Conservation (phyloP, 1,140 invertebrate species). For the Bombus superbus region DNA sequence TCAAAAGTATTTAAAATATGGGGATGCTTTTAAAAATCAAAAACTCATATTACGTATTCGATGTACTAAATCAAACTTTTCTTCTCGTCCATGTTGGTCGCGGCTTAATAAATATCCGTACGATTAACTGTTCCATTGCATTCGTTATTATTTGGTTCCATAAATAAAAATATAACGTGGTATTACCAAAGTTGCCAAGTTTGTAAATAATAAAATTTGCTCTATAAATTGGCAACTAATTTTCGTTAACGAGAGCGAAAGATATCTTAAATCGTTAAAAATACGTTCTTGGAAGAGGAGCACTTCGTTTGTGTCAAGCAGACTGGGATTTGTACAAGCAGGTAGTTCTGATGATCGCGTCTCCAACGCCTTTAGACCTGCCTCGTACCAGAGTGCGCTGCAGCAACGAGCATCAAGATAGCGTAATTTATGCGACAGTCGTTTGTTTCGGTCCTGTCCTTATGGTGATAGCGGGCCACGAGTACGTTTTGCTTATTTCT, state of each 20-base stretch:
- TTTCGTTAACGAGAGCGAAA: neutral
- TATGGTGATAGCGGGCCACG: slow-evolving; percentile 49
- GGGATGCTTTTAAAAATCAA: too few relatives aligned
- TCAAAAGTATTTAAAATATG: too few relatives aligned
- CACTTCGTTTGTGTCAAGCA: slow-evolving; percentile 32
- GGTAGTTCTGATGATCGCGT: slow-evolving; percentile 51
- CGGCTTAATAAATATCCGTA: neutral
- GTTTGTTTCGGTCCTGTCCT: slow-evolving; percentile 65
- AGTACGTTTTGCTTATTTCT: slow-evolving; percentile 59
- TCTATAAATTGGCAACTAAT: neutral
- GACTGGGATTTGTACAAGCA: slow-evolving; percentile 37
- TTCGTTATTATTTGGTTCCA: neutral
- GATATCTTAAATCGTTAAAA: neutral
- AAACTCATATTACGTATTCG: too few relatives aligned
- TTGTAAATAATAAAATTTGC: neutral
- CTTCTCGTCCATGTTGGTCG: neutral
- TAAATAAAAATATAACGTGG: too few relatives aligned
- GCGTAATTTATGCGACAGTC: slow-evolving; percentile 70
- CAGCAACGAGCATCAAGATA: slow-evolving; percentile 61
- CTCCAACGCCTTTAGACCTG: slow-evolving; percentile 45
- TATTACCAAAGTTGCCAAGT: too few relatives aligned
- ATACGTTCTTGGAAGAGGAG: neutral
- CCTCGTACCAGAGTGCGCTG: slow-evolving; percentile 45
- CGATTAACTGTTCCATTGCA: neutral
- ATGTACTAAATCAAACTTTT: neutral